phyloP scores from a whole-genome alignment of 2,113 vertebrate species.

The Bostrychus sinensis region DNA sequence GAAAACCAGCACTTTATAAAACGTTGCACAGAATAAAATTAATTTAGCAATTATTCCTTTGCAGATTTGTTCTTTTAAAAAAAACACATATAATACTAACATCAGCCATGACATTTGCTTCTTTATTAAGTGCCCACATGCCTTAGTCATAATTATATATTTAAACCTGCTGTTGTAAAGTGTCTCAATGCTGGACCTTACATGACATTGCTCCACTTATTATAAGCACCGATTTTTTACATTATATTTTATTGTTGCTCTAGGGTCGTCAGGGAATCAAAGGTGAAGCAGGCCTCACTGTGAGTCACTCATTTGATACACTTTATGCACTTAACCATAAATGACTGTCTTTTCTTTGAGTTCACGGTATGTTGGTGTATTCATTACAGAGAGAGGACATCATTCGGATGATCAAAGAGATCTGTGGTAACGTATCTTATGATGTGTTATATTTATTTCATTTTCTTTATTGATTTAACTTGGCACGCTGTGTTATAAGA shows the following conservation, averaged over 20 bases:
- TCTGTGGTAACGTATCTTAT: constrained; percentile 80
- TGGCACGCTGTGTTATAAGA: constrained; percentile 4
- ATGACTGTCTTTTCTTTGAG: background rate
- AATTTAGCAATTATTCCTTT: too few relatives aligned
- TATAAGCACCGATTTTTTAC: background rate
- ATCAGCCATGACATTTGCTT: too few relatives aligned
- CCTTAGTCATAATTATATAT: too few relatives aligned
- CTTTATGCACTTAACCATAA: background rate
- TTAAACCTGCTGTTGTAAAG: too few relatives aligned
- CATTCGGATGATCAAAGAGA: constrained; percentile 89
- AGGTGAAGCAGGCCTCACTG: constrained; percentile 87
- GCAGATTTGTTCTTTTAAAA: too few relatives aligned
- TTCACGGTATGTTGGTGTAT: constrained; percentile 27
- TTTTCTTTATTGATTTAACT: constrained; percentile 27
- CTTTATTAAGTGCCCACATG: too few relatives aligned
- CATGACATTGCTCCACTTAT: background rate
- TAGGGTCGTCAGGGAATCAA: constrained; percentile 84
- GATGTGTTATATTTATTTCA: constrained; percentile 24
- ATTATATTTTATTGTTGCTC: constrained; percentile 6
- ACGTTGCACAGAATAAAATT: too few relatives aligned
- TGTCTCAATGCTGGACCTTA: background rate
- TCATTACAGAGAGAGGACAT: constrained; percentile 86
- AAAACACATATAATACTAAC: too few relatives aligned
- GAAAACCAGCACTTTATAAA: background rate
- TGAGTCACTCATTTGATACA: constrained; percentile 67